A percentile compares a stretch with the other conserved stretches of the same genome.
Conservation (phyloP, 2,113 vertebrate genomes). For the Sialia sialis region DNA sequence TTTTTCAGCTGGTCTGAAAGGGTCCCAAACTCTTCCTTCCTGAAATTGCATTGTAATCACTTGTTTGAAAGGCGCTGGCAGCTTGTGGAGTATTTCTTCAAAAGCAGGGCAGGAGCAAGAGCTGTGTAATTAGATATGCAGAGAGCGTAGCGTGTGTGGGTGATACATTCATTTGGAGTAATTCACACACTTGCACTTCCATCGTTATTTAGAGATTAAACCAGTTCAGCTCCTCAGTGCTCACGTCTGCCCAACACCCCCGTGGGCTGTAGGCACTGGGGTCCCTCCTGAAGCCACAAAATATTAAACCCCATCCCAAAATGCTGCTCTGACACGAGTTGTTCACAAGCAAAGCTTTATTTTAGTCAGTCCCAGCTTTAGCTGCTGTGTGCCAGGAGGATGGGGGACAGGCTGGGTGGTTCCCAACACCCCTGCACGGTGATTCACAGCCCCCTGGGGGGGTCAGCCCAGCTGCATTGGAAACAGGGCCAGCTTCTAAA, state of each 20-base stretch:
- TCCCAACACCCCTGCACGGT: rapidly evolving
- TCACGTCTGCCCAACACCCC: background rate
- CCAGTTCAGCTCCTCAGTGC: background rate
- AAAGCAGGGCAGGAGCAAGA: background rate
- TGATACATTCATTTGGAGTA: conserved; percentile 18
- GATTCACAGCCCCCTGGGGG: background rate
- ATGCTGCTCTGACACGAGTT: background rate
- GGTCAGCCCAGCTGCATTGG: background rate
- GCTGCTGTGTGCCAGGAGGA: background rate
- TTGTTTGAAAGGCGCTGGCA: background rate
- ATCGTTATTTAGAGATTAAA: conserved; percentile 48
- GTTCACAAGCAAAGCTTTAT: background rate
- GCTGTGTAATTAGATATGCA: conserved; percentile 9
- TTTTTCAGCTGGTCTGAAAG: background rate
- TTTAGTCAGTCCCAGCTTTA: background rate
- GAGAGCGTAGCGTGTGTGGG: background rate
- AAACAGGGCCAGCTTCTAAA: conserved; percentile 43
- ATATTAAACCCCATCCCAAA: background rate
- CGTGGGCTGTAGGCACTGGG: background rate
- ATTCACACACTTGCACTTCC: conserved; percentile 19
- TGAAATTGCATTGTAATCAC: background rate
- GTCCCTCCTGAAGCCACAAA: background rate
- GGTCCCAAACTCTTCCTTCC: background rate
- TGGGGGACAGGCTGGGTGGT: background rate
- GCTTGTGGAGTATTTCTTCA: background rate